A percentile compares a stretch with the other conserved stretches of the same genome.
phyloP scores from a whole-genome alignment of 2,797 vertebrate species.

The Manis crassicaudata region DNA sequence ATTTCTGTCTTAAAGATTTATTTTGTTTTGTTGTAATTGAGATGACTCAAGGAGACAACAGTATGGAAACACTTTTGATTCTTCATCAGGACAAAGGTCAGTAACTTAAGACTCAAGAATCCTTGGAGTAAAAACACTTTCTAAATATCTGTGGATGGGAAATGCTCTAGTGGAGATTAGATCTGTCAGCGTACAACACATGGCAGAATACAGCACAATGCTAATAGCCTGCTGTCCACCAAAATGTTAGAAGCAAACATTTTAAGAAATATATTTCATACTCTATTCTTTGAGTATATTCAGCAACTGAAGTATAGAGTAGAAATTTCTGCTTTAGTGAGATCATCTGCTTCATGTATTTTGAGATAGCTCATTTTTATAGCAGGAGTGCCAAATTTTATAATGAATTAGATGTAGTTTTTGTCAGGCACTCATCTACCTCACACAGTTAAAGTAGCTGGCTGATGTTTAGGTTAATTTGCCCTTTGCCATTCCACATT shows the following conservation, averaged over 20 bases:
- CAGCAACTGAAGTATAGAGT: neutral
- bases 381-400: neutral
- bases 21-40: conserved; percentile 79
- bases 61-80: conserved; percentile 51
- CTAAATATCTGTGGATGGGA: conserved; percentile 57
- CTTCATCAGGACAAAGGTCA: conserved; percentile 70
- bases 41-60: conserved; percentile 69
- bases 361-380: conserved; percentile 19
- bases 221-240: neutral
- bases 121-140: conserved; percentile 54
- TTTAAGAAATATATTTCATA: conserved; percentile 43
- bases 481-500: neutral
- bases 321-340: conserved; percentile 50
- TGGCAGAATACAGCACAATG: neutral
- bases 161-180: conserved; percentile 9
- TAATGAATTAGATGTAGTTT: neutral
- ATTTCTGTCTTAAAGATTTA: conserved; percentile 78
- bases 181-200: neutral
- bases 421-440: neutral
- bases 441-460: neutral
- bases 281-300: neutral
- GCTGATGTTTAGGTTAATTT: neutral
- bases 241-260: neutral
- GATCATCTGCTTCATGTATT: conserved; percentile 45
- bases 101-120: conserved; percentile 35